A percentile compares a stretch with the other conserved stretches of the same genome.
Conservation (phyloP, 2,113 vertebrate species). For the Anguilla japonica region DNA sequence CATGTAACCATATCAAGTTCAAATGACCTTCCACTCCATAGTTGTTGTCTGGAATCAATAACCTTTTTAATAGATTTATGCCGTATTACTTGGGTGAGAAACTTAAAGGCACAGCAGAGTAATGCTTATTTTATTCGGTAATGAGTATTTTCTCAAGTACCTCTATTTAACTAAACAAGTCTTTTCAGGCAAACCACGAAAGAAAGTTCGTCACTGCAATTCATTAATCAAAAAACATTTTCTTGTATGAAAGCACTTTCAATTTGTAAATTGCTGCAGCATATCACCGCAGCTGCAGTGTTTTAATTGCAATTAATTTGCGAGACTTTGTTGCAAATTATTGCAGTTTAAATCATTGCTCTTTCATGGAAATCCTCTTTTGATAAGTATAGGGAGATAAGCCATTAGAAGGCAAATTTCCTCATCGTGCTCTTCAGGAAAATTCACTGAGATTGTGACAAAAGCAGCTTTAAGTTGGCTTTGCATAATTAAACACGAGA, state of each 20-base stretch:
- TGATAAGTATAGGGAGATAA: not conserved
- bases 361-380: not conserved
- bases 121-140: not conserved
- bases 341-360: not conserved
- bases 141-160: not conserved
- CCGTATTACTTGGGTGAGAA: not conserved
- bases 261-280: not conserved
- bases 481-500: slow-evolving; percentile 1
- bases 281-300: not conserved
- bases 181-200: not conserved
- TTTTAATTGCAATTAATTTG: not conserved
- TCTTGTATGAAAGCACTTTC: not conserved
- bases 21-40: not conserved
- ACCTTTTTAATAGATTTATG: not conserved
- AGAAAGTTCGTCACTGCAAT: not conserved
- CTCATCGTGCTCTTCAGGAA: not conserved
- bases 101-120: not conserved
- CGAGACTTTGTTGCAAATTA: not conserved
- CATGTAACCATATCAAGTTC: not conserved
- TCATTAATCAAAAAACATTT: not conserved
- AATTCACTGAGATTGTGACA: not conserved
- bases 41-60: not conserved
- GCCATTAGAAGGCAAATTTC: not conserved
- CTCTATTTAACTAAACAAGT: not conserved
- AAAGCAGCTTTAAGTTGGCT: not conserved